Base-by-base conservation (phyloP, 23 tunicate genomes). In the Botrylloides violaceus region DNA sequence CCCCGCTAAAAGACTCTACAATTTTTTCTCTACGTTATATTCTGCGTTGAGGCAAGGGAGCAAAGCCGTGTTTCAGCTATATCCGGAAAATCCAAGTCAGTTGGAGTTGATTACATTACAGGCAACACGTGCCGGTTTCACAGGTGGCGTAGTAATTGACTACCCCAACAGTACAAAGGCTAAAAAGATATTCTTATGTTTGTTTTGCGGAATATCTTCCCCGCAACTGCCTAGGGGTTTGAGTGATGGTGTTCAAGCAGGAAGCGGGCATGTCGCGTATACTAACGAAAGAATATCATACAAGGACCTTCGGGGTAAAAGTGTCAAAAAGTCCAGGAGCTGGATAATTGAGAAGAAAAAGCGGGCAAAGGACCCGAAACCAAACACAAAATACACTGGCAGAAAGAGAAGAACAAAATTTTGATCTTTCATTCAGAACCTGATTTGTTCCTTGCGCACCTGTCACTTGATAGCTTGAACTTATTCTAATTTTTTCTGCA, bases 131-230 rank as follows among this genome's bases (percentile, higher is more conserved):
- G 94, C 99, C 53, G 99, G 99, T 2, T 95, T 95, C 48, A 79
- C 85, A 59, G 99, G 99, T 27, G 99, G 99, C 12, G 99, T 95
- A 30, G 90, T 95, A 6, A 83, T 95, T 12, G 99, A 95, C 61
- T 87, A 77, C 55, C 99, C 99, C 3, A 79, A 95, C 74, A 87
- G 96, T 53, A 68, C 99, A 1, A 95, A 95, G 66, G 99, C 99
- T 23, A 95, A 95, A 70, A 95, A 95, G 58, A 82, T 82, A 73
- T 95, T 87, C 76, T 79, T 95, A 18, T 95, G 99, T 76, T 75
- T 95, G 36, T 87, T 87, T 65, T 90, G 96, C 75, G 99, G 99
- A 34, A 55, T 75, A 9, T 53, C 73, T 1, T 28, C 84, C 3
- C 76, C 75, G 20, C 35, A 58, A 31, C 61, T 93, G 34, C 98